Percentiles rank a stretch among this genome's conserved stretches.
Conservation (phyloP, 2,113 vertebrate genomes). For the Polypterus bichir region DNA sequence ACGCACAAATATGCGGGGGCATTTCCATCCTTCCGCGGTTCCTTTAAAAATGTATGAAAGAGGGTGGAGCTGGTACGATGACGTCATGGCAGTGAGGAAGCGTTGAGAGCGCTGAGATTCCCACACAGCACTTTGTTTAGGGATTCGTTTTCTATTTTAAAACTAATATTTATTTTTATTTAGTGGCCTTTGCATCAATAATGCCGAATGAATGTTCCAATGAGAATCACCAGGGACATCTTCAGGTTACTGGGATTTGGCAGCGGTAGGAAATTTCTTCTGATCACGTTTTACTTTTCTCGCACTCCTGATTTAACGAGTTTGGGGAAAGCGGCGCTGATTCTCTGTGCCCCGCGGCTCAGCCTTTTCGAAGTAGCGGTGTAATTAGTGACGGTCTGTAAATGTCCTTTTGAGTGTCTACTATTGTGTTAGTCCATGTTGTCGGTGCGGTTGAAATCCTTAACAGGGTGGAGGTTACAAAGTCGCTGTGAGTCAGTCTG, state of each 20-base stretch:
- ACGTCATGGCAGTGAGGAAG: constrained; percentile 45
- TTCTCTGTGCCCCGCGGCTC: no score
- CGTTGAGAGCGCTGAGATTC: constrained; percentile 36
- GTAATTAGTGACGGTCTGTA: no score
- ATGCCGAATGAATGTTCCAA: constrained; percentile 57
- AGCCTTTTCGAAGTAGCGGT: no score
- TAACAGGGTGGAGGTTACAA: no score
- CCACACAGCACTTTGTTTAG: constrained; percentile 26
- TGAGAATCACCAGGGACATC: constrained; percentile 53
- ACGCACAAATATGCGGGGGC: no score
- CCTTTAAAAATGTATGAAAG: constrained; percentile 46
- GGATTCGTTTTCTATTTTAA: constrained; percentile 10
- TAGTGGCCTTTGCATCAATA: constrained; percentile 26
- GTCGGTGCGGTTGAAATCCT: no score
- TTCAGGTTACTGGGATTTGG: constrained; percentile 49
- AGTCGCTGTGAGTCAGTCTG: no score
- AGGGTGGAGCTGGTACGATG: constrained; percentile 21
- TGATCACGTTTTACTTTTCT: constrained; percentile 4
- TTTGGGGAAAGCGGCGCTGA: no score
- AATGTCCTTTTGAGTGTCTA: no score
- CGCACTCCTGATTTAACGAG: no score
- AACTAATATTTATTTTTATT: background rate
- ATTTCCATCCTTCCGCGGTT: constrained; percentile 11
- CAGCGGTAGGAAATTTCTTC: constrained; percentile 44
- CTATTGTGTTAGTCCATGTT: no score